These are phyloP conservation scores for Aurelia sp. DNA, from an alignment of 30 jellyfish, hydroid and myxozoan genomes.

Conservation along the genomic window DNA sequence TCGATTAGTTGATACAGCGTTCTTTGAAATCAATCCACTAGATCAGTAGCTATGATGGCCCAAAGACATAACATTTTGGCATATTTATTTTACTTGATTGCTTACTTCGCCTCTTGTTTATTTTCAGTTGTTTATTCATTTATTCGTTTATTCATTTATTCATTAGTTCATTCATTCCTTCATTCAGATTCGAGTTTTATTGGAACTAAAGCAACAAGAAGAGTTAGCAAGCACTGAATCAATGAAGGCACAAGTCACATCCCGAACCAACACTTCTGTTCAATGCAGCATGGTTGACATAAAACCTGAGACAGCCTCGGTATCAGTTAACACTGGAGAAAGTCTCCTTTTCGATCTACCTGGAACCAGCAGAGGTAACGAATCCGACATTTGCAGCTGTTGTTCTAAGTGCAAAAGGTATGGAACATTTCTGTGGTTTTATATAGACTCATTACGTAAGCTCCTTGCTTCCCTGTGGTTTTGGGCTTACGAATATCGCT, in stretches of 20 bases:
- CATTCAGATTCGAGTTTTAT: slow-evolving; percentile 31
- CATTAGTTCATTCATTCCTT: no score
- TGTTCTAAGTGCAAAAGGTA: slow-evolving; percentile 42
- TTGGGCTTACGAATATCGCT: no score
- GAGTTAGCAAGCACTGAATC: slow-evolving; percentile 7
- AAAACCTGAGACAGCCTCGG: slow-evolving; percentile 53
- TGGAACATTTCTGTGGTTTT: background rate
- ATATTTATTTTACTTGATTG: no score
- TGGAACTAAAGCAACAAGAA: slow-evolving; percentile 23
- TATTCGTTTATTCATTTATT: no score
- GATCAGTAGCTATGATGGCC: no score
- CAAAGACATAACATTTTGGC: no score
- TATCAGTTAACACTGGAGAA: slow-evolving; percentile 81
- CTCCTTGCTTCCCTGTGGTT: no score
- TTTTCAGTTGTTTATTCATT: no score
- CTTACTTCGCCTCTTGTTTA: no score
- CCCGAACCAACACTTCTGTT: slow-evolving; percentile 23
- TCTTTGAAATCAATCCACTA: no score
- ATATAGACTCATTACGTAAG: background rate
- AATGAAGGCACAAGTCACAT: background rate
- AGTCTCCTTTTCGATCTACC: slow-evolving; percentile 49
- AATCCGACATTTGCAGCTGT: slow-evolving; percentile 24
- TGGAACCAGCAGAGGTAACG: background rate
- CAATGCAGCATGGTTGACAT: slow-evolving; percentile 47
- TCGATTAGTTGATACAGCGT: no score